Evolutionary conservation across 2,113 vertebrate species (phyloP).

Genomic region (Zapus hudsonius): DNA sequence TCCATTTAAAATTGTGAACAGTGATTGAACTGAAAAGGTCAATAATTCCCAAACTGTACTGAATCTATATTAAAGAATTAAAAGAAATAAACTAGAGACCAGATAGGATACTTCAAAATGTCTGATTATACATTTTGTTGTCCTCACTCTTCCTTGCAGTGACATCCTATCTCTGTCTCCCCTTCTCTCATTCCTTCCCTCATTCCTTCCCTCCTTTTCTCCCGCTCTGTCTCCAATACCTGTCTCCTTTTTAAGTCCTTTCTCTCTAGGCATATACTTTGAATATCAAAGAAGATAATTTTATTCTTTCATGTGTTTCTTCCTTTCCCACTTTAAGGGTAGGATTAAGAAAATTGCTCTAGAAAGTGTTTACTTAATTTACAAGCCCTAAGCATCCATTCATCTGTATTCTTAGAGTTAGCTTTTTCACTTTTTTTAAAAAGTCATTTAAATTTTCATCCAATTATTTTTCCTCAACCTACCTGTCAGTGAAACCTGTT

Average conservation of each 20-base stretch:
- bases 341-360: background rate
- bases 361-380: background rate
- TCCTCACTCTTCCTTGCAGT: background rate
- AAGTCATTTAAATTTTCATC: background rate
- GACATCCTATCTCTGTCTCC: background rate
- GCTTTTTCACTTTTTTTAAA: conserved; percentile 8
- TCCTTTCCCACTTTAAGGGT: background rate
- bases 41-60: background rate
- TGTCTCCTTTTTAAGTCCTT: background rate
- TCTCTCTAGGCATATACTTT: conserved; percentile 4
- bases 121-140: background rate
- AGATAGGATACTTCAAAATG: background rate
- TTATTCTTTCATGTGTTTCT: background rate
- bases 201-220: background rate
- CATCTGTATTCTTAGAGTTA: background rate
- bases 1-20: conserved; percentile 27
- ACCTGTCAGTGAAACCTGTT: background rate
- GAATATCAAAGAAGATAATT: background rate
- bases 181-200: background rate
- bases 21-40: conserved; percentile 43
- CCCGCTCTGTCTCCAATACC: background rate
- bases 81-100: background rate
- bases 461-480: background rate
- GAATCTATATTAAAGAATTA: background rate
- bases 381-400: background rate